phyloP scores from a whole-genome alignment of 2,888 invertebrate genomes.

The Epiblema foenella region DNA sequence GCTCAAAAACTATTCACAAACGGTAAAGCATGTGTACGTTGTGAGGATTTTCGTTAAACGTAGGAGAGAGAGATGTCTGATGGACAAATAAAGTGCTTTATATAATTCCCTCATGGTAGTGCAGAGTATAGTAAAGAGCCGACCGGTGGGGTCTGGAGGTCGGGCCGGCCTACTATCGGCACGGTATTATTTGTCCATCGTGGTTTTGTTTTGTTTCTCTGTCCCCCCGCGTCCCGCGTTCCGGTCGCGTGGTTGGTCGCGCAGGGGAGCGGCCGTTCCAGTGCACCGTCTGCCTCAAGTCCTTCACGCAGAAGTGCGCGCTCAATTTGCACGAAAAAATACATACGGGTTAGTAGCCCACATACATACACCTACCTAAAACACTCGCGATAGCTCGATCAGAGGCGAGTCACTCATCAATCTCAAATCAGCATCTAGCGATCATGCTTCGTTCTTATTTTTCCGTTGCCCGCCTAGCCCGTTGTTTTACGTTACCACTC shows the following conservation, averaged over 20 bases:
- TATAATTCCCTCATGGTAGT: conserved; percentile 79
- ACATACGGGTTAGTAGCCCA: conserved; percentile 87
- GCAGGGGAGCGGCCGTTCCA: conserved; percentile 86
- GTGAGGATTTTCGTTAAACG: conserved; percentile 72
- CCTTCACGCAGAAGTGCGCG: conserved; percentile 87
- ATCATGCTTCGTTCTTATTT: conserved; percentile 79
- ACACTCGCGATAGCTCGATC: conserved; percentile 68
- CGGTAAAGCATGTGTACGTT: conserved; percentile 84
- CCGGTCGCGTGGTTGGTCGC: conserved; percentile 61
- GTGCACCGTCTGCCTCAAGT: conserved; percentile 87
- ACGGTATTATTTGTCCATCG: conserved; percentile 82
- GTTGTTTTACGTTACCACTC: conserved; percentile 72
- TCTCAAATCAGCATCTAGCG: conserved; percentile 77
- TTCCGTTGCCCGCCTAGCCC: conserved; percentile 82
- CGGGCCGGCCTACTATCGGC: conserved; percentile 26
- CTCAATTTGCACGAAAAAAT: conserved; percentile 87
- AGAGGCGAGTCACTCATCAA: conserved; percentile 58
- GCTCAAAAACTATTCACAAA: conserved; percentile 86
- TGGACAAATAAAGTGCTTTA: conserved; percentile 80
- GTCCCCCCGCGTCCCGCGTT: conserved; percentile 67
- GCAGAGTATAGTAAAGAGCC: conserved; percentile 47
- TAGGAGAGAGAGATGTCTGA: conserved; percentile 79
- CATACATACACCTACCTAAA: conserved; percentile 71
- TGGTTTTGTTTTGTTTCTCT: conserved; percentile 85
- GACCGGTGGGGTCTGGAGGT: conserved; percentile 17